Evolutionary conservation across 1,140 invertebrate genomes (phyloP), one percentile per base, ranked within the genome.

Genomic region (Lepidurus apus): DNA sequence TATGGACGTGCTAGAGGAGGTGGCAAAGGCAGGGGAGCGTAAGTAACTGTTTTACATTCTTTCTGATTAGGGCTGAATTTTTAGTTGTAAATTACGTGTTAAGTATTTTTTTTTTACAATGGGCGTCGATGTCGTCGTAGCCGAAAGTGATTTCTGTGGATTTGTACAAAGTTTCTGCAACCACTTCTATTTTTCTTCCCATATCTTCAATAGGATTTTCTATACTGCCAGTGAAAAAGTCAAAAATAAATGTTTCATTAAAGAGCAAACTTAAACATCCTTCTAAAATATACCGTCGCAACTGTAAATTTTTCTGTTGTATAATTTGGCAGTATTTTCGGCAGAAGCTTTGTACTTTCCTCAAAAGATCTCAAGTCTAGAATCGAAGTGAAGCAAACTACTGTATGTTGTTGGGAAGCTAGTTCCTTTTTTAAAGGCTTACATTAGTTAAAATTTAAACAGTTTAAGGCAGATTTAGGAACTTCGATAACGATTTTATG

Each of bases 371-470:
- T 65, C 53, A 13, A 65, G 13, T 34, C 34, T 3, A 34, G 34
- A 34, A 34, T 34, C 34, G 34, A 34, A 34, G 34, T 34, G 34
- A 34, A 34, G 34, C 26, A 34, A 34, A 34, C 34, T 34, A 34
- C 34, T 34, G 34, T 3, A 34, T 34, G 34, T 9, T 76, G 73
- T 77, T 42, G 42, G 43, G 26, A 42, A 17, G 53, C 73, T n/a
- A 65, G 17, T 75, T 77, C 0, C 17, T 7, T 65, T 11, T 80
- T 78, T 75, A 80, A 80, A 76, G 73, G 73, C 26, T 17, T n/a
- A 74, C n/a, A 21, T 75, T 43, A 73, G 26, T 42, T 4, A 77
- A 76, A 34, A 9, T 53, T 75, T 77, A 47, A 77, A 65, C 44
- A 1, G 43, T 45, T 76, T 42, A 34, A 24, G 17, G 77, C 42